Percentiles rank a stretch among this genome's conserved stretches.
These are phyloP conservation scores for Dendrolimus kikuchii DNA, from an alignment of 1,140 invertebrate species.

Conservation along the genomic window DNA sequence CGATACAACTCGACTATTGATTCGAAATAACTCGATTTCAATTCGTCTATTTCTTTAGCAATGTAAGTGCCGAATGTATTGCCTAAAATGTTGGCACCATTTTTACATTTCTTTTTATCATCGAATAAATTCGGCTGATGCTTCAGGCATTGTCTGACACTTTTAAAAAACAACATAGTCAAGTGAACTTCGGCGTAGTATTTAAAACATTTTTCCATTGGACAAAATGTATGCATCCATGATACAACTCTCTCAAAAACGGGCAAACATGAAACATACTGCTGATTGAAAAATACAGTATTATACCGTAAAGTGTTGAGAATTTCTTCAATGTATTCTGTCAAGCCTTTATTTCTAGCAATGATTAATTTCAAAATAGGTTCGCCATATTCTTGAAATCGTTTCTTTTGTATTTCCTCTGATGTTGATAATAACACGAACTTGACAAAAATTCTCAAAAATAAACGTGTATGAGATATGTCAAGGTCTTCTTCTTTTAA, in stretches of 20 bases:
- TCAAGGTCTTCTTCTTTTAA: conserved; percentile 1
- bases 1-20: conserved; percentile 2
- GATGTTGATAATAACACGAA: too few species aligned
- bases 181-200: conserved; percentile 35
- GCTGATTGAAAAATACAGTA: conserved; percentile 27
- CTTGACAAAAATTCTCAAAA: conserved; percentile 4
- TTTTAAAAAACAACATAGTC: conserved; percentile 39
- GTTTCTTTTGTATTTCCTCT: too few species aligned
- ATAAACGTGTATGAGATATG: conserved; percentile 18
- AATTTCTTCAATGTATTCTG: background rate
- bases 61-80: conserved; percentile 4
- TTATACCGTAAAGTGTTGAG: conserved; percentile 26
- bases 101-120: background rate
- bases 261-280: conserved; percentile 23
- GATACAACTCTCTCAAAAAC: conserved; percentile 28
- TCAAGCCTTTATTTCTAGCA: background rate
- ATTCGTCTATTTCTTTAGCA: conserved; percentile 2
- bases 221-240: conserved; percentile 24
- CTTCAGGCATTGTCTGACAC: conserved; percentile 25
- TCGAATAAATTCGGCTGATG: conserved; percentile 23
- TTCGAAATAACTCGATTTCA: conserved; percentile 1
- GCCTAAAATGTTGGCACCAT: background rate
- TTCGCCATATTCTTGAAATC: conserved; percentile 21
- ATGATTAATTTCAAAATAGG: conserved; percentile 17
- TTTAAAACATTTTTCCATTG: conserved; percentile 26